Evolutionary conservation across 2,888 invertebrate species (phyloP), one percentile per base, ranked within the genome.

Genomic region (Drosophila heteroneura): DNA sequence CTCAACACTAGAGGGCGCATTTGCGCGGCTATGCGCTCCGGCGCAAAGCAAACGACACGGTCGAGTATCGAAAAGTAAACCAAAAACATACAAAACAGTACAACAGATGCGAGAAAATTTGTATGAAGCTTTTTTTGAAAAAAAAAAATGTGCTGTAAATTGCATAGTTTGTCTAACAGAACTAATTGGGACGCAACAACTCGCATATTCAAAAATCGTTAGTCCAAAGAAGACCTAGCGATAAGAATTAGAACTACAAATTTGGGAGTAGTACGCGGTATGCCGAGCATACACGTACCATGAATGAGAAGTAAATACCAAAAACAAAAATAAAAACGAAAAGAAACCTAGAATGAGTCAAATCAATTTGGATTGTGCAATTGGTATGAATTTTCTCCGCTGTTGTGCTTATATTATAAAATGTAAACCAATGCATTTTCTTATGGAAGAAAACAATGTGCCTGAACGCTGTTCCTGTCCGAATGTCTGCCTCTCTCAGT

Each of bases 331-430:
- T 16, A 30, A 51, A 52, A 61, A 16, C 9, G 26, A 68, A 54
- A 37, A 7, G n/a, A 37, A 37, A 57, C 12, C 7, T 39, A 41
- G 71, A 75, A 76, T 60, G 68, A 54, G 47, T 28, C 32, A 59
- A 52, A 64, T 39, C 19, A 54, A 82, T 77, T 74, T 82, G 84
- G 87, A 90, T 84, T 66, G 87, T 91, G 91, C 89, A 89, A 89
- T 89, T 89, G 91, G 90, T 90, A 91, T 81, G 69, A 85, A 89
- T 89, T 91, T 89, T 90, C 89, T 85, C 90, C 91, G 61, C 76
- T 89, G 86, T 79, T 90, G 91, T 75, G 71, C 74, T 57, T 49
- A 78, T 62, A 79, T 65, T 65, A 71, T 67, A 70, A 75, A 79
- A 74, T 67, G 72, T 74, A 73, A 82, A 83, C 88, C 78, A 85